These are phyloP conservation scores for Aldabrachelys gigantea DNA, from an alignment of 2,113 vertebrate genomes.

Conservation along the genomic window DNA sequence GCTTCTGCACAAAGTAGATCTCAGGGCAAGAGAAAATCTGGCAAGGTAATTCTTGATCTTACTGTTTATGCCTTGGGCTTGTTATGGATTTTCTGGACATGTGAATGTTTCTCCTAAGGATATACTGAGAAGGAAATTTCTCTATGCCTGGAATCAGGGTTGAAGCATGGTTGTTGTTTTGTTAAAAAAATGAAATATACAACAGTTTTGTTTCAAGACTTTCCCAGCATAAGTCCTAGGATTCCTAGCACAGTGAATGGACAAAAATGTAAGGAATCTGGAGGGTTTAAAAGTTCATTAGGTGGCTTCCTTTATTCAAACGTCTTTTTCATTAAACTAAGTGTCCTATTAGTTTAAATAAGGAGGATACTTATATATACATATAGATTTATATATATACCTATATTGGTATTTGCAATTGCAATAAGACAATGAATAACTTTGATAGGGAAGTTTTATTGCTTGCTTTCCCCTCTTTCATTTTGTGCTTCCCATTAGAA, in stretches of 20 bases:
- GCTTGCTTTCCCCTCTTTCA: background rate
- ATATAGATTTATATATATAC: background rate
- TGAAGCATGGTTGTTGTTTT: background rate
- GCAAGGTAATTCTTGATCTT: background rate
- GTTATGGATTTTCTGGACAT: background rate
- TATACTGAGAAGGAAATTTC: background rate
- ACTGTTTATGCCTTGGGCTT: background rate
- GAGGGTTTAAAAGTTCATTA: slow-evolving; percentile 70
- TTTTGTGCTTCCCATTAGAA: slow-evolving; percentile 13
- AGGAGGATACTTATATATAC: background rate
- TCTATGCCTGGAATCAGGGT: background rate
- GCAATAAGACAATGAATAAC: slow-evolving; percentile 10
- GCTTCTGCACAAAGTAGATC: background rate
- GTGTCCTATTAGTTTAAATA: slow-evolving; percentile 71
- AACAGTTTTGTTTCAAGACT: background rate
- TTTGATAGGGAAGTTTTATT: background rate
- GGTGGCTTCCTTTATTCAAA: slow-evolving; percentile 67
- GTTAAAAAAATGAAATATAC: background rate
- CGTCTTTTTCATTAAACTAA: slow-evolving; percentile 74
- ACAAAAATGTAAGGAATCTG: background rate
- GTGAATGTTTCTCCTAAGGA: background rate
- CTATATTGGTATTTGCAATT: background rate
- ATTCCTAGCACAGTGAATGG: background rate
- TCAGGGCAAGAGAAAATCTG: background rate
- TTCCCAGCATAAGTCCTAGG: background rate